Evolutionary conservation across 2,113 vertebrate genomes (phyloP).

Genomic region (Etheostoma cragini): DNA sequence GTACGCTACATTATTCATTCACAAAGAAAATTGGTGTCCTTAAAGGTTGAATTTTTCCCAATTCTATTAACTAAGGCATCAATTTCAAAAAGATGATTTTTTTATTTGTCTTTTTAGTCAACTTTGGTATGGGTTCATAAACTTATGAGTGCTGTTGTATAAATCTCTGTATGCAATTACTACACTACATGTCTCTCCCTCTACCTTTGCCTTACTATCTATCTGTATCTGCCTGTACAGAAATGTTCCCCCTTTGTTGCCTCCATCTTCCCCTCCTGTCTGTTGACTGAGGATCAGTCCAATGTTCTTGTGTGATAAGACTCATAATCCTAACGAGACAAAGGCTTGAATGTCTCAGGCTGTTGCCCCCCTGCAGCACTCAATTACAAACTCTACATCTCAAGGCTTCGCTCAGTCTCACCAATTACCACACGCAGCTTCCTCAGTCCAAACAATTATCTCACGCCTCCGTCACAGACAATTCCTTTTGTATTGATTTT

Average conservation of each 20-base stretch:
- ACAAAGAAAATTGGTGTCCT: no score
- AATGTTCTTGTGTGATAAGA: conserved; percentile 79
- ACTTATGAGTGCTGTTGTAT: no score
- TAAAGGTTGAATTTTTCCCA: no score
- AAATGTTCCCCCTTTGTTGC: conserved; percentile 37
- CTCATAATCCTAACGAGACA: conserved; percentile 73
- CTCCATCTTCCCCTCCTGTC: conserved; percentile 34
- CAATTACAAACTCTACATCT: conserved; percentile 56
- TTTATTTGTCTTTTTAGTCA: no score
- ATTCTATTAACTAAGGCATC: no score
- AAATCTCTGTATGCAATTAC: background rate
- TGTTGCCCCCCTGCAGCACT: conserved; percentile 65
- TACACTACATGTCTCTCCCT: background rate
- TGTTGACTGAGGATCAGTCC: conserved; percentile 70
- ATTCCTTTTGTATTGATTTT: conserved; percentile 44
- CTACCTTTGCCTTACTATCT: background rate
- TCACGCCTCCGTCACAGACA: conserved; percentile 46
- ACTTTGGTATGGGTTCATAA: no score
- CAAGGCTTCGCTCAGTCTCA: conserved; percentile 59
- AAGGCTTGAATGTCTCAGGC: conserved; percentile 70
- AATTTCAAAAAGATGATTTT: no score
- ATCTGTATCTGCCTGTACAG: conserved; percentile 10
- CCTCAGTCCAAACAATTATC: conserved; percentile 69
- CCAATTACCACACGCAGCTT: conserved; percentile 68
- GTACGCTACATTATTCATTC: no score